These are phyloP conservation scores for Lagorchestes hirsutus DNA, from an alignment of 2,797 vertebrate species.

Conservation along the genomic window DNA sequence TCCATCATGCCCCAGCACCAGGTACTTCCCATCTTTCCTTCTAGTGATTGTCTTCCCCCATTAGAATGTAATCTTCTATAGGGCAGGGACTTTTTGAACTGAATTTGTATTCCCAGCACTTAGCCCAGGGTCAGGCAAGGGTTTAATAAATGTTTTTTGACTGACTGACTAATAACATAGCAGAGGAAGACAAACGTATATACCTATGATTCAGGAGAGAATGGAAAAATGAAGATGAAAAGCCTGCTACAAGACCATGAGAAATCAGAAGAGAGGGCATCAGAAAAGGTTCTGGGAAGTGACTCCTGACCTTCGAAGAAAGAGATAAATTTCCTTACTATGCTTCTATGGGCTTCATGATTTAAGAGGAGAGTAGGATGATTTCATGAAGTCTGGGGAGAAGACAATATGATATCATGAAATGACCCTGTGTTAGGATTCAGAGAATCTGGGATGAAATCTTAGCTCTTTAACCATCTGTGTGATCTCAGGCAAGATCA, in stretches of 20 bases:
- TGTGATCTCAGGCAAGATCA: not conserved
- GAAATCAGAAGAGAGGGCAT: not conserved
- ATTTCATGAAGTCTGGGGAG: not conserved
- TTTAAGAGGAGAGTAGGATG: not conserved
- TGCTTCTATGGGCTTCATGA: not conserved
- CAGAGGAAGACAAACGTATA: not conserved
- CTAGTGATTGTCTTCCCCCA: not conserved
- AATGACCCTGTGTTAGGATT: not conserved
- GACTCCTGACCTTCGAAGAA: not conserved
- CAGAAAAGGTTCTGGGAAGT: not conserved
- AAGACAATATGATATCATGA: not conserved
- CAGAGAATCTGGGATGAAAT: not conserved
- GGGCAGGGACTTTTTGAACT: not conserved
- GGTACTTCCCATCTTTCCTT: not conserved
- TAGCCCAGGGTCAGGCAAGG: not conserved
- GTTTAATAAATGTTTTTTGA: not conserved
- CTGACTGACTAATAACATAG: not conserved
- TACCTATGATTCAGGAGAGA: not conserved
- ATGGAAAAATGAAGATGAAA: not conserved
- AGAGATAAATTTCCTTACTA: not conserved
- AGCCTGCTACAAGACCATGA: not conserved
- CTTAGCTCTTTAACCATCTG: not conserved
- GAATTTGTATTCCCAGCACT: not conserved
- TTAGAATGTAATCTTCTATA: not conserved
- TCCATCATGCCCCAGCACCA: not conserved